These are phyloP conservation scores for Trachythela sp. DNA, from an alignment of 64 coral and sea anemone genomes.

Conservation along the genomic window DNA sequence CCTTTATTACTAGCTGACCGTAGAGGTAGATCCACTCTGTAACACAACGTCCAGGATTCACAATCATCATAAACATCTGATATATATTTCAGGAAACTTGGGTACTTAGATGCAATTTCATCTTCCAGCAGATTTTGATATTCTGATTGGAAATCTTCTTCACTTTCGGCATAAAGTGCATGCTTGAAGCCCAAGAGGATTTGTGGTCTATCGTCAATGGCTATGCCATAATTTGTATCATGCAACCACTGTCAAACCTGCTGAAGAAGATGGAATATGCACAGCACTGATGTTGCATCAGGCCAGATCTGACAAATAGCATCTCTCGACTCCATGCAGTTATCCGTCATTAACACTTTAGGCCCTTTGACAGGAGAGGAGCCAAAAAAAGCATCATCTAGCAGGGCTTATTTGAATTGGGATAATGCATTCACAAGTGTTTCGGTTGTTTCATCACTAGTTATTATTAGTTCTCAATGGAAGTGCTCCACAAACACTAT, in stretches of 20 bases:
- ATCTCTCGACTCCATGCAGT: neutral
- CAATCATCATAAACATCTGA: neutral
- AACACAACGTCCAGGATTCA: constrained; percentile 10
- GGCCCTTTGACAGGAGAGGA: neutral
- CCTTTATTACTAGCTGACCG: constrained; percentile 24
- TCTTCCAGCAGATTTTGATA: neutral
- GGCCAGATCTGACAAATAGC: too few relatives aligned
- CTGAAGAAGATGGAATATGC: neutral
- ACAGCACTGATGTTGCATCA: neutral
- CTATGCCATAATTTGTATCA: neutral
- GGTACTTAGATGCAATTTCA: neutral
- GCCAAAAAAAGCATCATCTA: neutral
- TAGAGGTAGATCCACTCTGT: neutral
- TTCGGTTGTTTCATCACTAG: neutral
- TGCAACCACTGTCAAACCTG: neutral
- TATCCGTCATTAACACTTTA: neutral
- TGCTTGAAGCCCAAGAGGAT: constrained; percentile 10
- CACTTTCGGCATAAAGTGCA: constrained; percentile 1
- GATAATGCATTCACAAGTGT: neutral
- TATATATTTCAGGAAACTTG: constrained; percentile 8
- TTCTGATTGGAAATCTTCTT: too few relatives aligned
- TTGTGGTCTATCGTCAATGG: constrained; percentile 1
- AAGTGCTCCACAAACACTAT: neutral
- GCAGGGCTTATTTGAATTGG: neutral
- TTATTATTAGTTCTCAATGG: neutral